These are phyloP conservation scores for Ophion costatus DNA, from an alignment of 2,888 invertebrate genomes.

Conservation along the genomic window DNA sequence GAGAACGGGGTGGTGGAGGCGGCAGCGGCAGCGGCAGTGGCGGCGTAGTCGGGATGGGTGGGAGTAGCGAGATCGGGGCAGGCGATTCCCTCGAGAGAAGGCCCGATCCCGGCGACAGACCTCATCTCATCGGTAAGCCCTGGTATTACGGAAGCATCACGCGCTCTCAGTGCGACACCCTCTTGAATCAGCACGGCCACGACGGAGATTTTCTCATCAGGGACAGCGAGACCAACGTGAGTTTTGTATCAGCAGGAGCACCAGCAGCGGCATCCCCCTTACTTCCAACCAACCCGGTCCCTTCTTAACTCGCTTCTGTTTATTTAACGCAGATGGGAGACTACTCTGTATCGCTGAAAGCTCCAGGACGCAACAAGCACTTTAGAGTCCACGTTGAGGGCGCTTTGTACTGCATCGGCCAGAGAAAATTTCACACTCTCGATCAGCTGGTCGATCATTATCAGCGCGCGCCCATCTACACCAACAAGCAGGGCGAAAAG, in stretches of 20 bases:
- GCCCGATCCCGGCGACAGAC: constrained; percentile 86
- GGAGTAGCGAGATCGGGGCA: constrained; percentile 76
- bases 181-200: constrained; percentile 97
- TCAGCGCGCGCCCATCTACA: constrained; percentile 99
- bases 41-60: neutral
- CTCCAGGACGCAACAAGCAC: constrained; percentile 99
- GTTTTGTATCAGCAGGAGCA: constrained; percentile 80
- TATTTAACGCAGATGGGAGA: constrained; percentile 93
- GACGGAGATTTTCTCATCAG: constrained; percentile 99
- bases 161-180: constrained; percentile 97
- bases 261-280: neutral
- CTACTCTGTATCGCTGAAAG: constrained; percentile 98
- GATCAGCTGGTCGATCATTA: constrained; percentile 99
- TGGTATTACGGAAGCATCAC: constrained; percentile 99
- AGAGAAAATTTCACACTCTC: constrained; percentile 97
- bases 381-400: constrained; percentile 99
- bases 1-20: constrained; percentile 84
- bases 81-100: constrained; percentile 85
- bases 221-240: constrained; percentile 99
- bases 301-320: neutral
- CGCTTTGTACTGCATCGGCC: constrained; percentile 97
- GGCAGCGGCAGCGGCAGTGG: constrained; percentile 51
- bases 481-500: constrained; percentile 98
- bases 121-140: constrained; percentile 91
- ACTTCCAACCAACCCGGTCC: neutral